Evolutionary conservation across 37 sponge, comb jelly and placozoan genomes (phyloP).

Genomic region (Eunapius fragilis): DNA sequence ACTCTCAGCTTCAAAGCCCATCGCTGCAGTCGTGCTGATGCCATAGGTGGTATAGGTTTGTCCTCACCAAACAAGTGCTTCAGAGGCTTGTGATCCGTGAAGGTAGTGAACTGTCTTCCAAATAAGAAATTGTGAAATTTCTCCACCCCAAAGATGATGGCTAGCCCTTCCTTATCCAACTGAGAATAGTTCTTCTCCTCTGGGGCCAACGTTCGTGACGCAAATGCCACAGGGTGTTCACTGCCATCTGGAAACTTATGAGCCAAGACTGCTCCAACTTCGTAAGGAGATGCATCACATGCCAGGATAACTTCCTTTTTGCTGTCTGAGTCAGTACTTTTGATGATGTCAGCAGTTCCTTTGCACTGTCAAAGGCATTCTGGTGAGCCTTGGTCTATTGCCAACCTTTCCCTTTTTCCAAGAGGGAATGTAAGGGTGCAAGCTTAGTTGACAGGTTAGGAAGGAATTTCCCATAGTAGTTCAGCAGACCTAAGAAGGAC

Average conservation of each 20-base stretch:
- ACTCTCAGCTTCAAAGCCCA: slow-evolving; percentile 31
- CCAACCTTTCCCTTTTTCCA: slow-evolving; percentile 22
- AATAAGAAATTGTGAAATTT: slow-evolving; percentile 11
- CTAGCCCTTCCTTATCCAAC: slow-evolving; percentile 26
- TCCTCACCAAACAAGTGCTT: slow-evolving; percentile 14
- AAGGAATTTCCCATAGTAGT: slow-evolving; percentile 51
- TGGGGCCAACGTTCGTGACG: slow-evolving; percentile 33
- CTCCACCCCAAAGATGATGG: slow-evolving; percentile 16
- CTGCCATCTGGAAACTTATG: slow-evolving; percentile 17
- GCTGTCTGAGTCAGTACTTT: slow-evolving; percentile 30
- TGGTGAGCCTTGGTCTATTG: slow-evolving; percentile 24
- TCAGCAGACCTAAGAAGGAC: slow-evolving; percentile 41
- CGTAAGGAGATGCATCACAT: too few relatives aligned
- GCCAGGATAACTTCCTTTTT: slow-evolving; percentile 1
- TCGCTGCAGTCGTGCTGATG: slow-evolving; percentile 25
- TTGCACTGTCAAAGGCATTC: slow-evolving; percentile 31
- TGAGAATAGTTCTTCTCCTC: slow-evolving; percentile 21
- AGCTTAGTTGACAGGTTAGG: slow-evolving; percentile 36
- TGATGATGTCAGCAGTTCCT: slow-evolving; percentile 2
- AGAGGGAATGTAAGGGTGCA: slow-evolving; percentile 14
- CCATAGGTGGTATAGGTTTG: slow-evolving; percentile 8
- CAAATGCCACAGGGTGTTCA: slow-evolving; percentile 43
- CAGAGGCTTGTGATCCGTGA: slow-evolving; percentile 32
- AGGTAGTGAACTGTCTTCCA: slow-evolving; percentile 11
- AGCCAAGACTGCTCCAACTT: slow-evolving; percentile 29